These are phyloP conservation scores for Sciurus vulgaris DNA, from an alignment of 2,797 vertebrate genomes.

Conservation along the genomic window DNA sequence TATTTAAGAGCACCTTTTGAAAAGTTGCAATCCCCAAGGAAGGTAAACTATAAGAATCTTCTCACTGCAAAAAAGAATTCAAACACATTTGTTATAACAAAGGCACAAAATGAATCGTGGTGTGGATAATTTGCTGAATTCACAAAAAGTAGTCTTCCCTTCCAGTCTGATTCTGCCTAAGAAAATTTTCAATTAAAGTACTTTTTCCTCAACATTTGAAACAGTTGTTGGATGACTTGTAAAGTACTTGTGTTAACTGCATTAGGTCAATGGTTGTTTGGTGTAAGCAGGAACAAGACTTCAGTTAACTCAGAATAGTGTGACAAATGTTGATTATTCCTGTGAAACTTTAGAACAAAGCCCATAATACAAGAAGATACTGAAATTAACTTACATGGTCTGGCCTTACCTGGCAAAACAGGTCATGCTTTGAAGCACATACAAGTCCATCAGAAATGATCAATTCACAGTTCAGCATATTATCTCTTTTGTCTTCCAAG, in stretches of 20 bases:
- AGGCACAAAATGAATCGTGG: not conserved
- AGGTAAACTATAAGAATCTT: conserved; percentile 58
- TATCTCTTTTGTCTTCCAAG: conserved; percentile 16
- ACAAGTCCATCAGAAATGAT: conserved; percentile 3
- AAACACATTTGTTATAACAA: not conserved
- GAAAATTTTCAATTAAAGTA: conserved; percentile 72
- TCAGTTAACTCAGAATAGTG: conserved; percentile 69
- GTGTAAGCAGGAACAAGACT: conserved; percentile 77
- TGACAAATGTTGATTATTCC: conserved; percentile 63
- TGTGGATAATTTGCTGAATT: not conserved
- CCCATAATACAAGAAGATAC: conserved; percentile 40
- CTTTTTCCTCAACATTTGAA: conserved; percentile 75
- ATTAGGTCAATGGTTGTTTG: conserved; percentile 66
- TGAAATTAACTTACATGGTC: conserved; percentile 32
- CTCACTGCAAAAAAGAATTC: conserved; percentile 42
- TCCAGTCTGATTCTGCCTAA: conserved; percentile 59
- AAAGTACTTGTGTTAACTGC: conserved; percentile 49
- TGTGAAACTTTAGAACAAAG: conserved; percentile 64
- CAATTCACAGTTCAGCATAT: not conserved
- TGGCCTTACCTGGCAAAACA: conserved; percentile 43
- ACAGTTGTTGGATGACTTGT: conserved; percentile 63
- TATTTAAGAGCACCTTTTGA: conserved; percentile 69
- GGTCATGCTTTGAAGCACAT: not conserved
- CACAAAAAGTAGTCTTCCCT: conserved; percentile 36
- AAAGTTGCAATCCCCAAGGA: conserved; percentile 50